These are phyloP conservation scores for Hypomecis punctinalis DNA, from an alignment of 2,888 invertebrate genomes.

Conservation along the genomic window DNA sequence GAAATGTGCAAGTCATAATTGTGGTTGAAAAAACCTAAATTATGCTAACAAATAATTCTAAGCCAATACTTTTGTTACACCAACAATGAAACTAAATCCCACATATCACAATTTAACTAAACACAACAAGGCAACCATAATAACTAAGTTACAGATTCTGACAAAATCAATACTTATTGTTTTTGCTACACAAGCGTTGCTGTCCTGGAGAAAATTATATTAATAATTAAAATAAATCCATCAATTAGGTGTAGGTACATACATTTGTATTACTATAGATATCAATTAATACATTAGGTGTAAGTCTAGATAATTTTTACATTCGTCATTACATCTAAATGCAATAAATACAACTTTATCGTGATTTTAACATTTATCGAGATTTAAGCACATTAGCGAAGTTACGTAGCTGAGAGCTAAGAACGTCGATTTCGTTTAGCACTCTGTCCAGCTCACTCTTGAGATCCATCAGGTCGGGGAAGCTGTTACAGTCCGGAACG, in stretches of 20 bases:
- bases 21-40: conserved; percentile 74
- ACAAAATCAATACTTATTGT: conserved; percentile 71
- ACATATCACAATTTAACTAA: conserved; percentile 81
- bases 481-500: conserved; percentile 89
- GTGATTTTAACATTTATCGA: conserved; percentile 70
- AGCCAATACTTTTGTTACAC: conserved; percentile 60
- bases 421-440: conserved; percentile 68
- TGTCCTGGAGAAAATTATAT: conserved; percentile 55
- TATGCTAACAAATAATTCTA: conserved; percentile 45
- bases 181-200: conserved; percentile 61
- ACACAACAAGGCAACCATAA: conserved; percentile 67
- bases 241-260: conserved; percentile 51
- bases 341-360: conserved; percentile 78
- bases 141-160: conserved; percentile 65
- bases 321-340: conserved; percentile 78
- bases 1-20: conserved; percentile 74
- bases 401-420: conserved; percentile 73
- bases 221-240: conserved; percentile 41
- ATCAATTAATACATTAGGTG: conserved; percentile 57
- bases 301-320: conserved; percentile 67
- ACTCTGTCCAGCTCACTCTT: conserved; percentile 78
- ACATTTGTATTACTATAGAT: conserved; percentile 66
- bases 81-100: conserved; percentile 69
- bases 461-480: conserved; percentile 89
- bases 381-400: conserved; percentile 84